Conservation (phyloP, 1,140 invertebrate species). For the Nasonia vitripennis region DNA sequence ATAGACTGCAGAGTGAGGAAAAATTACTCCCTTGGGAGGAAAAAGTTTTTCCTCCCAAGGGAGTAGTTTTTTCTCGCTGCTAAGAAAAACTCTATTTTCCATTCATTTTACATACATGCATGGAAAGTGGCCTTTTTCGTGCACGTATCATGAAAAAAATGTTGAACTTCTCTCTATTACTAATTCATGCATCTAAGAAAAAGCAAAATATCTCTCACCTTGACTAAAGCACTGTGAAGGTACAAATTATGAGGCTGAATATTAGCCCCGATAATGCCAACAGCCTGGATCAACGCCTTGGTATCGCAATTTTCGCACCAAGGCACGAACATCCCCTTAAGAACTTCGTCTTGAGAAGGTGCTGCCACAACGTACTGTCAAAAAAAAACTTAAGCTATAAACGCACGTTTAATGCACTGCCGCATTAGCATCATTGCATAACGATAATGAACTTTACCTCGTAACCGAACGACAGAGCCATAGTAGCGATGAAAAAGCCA, state of each 20-base stretch:
- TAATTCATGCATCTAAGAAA: too few relatives aligned
- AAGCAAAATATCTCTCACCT: background rate
- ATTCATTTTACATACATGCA: too few relatives aligned
- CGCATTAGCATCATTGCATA: background rate
- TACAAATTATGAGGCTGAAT: constrained; percentile 98
- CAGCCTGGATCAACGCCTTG: constrained; percentile 85
- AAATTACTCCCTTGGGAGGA: too few relatives aligned
- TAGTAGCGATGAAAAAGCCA: constrained; percentile 87
- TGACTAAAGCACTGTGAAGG: constrained; percentile 92
- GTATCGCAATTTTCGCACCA: constrained; percentile 85
- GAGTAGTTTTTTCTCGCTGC: too few relatives aligned
- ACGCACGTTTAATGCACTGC: constrained; percentile 39
- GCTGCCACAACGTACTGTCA: constrained; percentile 83
- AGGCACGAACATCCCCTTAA: constrained; percentile 89
- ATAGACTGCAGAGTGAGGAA: too few relatives aligned
- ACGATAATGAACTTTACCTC: constrained; percentile 77
- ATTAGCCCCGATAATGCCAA: constrained; percentile 92
- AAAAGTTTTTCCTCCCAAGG: too few relatives aligned
- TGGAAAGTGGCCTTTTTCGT: too few relatives aligned
- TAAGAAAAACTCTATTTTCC: too few relatives aligned
- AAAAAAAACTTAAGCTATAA: constrained; percentile 55
- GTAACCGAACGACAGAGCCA: constrained; percentile 94
- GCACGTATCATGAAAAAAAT: too few relatives aligned
- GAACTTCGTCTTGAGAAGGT: constrained; percentile 83
- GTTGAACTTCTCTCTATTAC: too few relatives aligned